Percentiles rank a stretch among this genome's conserved stretches.
phyloP scores from a whole-genome alignment of 2,888 invertebrate genomes.

The Leptopilina syphax region DNA sequence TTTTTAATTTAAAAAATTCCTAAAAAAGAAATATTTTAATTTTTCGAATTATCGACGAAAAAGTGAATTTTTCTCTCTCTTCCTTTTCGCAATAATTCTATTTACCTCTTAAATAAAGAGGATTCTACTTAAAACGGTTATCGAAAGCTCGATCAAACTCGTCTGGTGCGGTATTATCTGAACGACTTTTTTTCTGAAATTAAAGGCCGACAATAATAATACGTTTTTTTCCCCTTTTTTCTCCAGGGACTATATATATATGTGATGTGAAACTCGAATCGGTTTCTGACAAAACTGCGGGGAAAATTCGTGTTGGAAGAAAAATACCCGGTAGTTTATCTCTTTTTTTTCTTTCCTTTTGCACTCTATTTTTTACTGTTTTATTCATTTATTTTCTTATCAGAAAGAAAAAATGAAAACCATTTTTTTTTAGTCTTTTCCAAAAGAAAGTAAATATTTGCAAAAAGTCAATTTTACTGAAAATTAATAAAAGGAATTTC shows the following conservation, averaged over 20 bases:
- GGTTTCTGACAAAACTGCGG: no score
- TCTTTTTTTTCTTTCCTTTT: neutral
- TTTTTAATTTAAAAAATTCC: no score
- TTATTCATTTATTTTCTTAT: no score
- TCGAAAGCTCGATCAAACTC: conserved; percentile 18
- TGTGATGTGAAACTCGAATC: no score
- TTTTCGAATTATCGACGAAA: neutral
- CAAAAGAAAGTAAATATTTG: no score
- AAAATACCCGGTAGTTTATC: conserved; percentile 54
- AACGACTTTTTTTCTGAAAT: conserved; percentile 18
- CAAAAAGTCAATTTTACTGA: no score
- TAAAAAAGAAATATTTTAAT: neutral
- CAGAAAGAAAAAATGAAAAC: no score
- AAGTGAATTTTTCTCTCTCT: neutral
- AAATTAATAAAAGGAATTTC: no score
- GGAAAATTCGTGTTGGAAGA: conserved; percentile 51
- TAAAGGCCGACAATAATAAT: conserved; percentile 25
- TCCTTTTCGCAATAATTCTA: neutral
- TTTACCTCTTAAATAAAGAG: conserved; percentile 19
- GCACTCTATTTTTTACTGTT: no score
- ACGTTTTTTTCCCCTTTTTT: conserved; percentile 21
- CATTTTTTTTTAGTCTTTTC: no score
- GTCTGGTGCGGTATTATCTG: conserved; percentile 10
- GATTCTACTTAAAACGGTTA: conserved; percentile 9
- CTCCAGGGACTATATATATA: conserved; percentile 46